A percentile compares a stretch with the other conserved stretches of the same genome.
phyloP scores from a whole-genome alignment of 1,140 invertebrate species.

The Bathynomus jamesi region DNA sequence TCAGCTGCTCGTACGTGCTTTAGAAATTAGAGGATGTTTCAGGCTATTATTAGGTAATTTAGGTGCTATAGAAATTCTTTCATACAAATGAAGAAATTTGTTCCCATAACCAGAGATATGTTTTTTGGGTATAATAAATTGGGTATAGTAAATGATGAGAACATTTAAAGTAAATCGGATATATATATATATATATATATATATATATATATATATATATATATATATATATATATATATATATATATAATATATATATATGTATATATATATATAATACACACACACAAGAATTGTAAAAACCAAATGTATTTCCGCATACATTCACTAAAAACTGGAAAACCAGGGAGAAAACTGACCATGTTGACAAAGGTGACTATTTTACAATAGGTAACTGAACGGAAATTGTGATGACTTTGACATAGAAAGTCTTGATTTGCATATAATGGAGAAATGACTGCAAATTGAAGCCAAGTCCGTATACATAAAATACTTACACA shows the following conservation, averaged over 20 bases:
- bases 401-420: no score
- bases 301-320: no score
- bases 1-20: constrained; percentile 29
- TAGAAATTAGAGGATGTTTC: no score
- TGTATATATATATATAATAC: not conserved
- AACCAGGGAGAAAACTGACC: no score
- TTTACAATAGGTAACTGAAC: no score
- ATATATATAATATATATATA: not conserved
- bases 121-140: not conserved
- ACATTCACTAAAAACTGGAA: no score
- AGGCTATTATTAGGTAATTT: not conserved
- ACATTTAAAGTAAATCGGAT: not conserved
- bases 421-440: no score
- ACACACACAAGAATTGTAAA: no score
- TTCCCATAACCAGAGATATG: not conserved
- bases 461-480: no score
- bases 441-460: no score
- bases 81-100: not conserved
- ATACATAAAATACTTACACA: constrained; percentile 29
- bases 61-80: not conserved
- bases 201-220: not conserved
- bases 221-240: not conserved
- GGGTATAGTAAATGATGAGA: not conserved
- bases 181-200: constrained; percentile 3
- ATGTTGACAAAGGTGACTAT: no score